Evolutionary conservation across 1,140 invertebrate species (phyloP), one percentile per base, ranked within the genome.

Genomic region (Latrodectus geometricus): DNA sequence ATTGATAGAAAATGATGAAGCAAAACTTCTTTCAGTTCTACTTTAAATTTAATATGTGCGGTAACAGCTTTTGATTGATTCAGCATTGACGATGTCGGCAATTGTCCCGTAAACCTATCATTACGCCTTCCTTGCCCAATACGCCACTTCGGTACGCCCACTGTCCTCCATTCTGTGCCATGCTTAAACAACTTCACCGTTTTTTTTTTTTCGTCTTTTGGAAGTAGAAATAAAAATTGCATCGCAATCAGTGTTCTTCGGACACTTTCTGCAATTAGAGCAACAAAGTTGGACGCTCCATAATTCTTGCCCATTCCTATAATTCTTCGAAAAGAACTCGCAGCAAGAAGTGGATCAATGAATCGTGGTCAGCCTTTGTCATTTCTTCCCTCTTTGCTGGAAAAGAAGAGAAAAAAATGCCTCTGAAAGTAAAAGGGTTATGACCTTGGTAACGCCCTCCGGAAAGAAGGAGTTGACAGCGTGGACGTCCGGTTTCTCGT

Each of bases 391-490:
- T 61, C 11, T 61, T 61, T 61, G 2, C 11, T 8, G 0, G 17
- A 61, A 61, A 61, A 14, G 54, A 35, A 35, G 35, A 5, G 5
- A 35, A 35, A 11, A 61, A 66, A 35, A 15, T 23, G n/a, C 35
- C 23, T 21, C 66, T 70, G 54, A 61, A 14, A 61, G 17, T 14
- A 52, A 70, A 35, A 66, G 21, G 65, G 78, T 66, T 79, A 23
- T 56, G 76, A 49, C 65, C 78, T 21, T 70, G 66, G 78, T 54
- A 7, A 80, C 78, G 68, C 78, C 78, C 50, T 65, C 12, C 8
- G 54, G 54, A 11, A 68, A 49, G 68, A 61, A 80, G 70, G 35
- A 49, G 78, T 80, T 80, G 78, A 80, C 78, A 80, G 65, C 66
- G 49, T 50, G 70, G 9, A 56, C n/a, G 12, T 20, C 5, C 61